These are phyloP conservation scores for Simalia tracyae DNA, from an alignment of 2,797 vertebrate genomes.

Conservation along the genomic window DNA sequence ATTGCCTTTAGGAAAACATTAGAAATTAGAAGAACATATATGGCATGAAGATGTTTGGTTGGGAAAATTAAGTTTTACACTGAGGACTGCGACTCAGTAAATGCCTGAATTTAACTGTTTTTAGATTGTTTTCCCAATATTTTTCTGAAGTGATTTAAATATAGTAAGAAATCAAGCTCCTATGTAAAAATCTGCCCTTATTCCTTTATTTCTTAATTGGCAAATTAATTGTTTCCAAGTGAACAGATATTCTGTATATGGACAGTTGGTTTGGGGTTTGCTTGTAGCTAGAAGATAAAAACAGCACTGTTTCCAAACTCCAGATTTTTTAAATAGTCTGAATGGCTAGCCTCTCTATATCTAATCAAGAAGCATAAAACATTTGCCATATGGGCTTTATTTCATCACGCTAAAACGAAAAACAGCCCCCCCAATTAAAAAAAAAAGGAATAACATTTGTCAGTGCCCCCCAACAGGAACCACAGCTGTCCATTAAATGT, in stretches of 20 bases:
- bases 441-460: constrained; percentile 72
- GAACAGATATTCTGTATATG: constrained; percentile 57
- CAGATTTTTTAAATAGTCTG: constrained; percentile 48
- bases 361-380: constrained; percentile 69
- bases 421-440: not conserved
- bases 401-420: constrained; percentile 67
- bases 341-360: constrained; percentile 70
- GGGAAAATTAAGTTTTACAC: constrained; percentile 24
- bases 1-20: constrained; percentile 54
- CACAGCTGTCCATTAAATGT: constrained; percentile 65
- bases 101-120: constrained; percentile 55
- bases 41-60: not conserved
- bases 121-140: constrained; percentile 26
- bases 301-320: constrained; percentile 66
- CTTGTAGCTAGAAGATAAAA: constrained; percentile 68
- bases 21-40: constrained; percentile 51
- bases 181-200: constrained; percentile 50
- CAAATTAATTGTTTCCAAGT: constrained; percentile 49
- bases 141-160: constrained; percentile 49
- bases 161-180: constrained; percentile 51
- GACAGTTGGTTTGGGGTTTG: constrained; percentile 23
- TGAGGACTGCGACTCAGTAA: constrained; percentile 45
- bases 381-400: constrained; percentile 73
- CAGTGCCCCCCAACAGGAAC: constrained; percentile 67
- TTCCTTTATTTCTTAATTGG: constrained; percentile 62